A percentile compares a stretch with the other conserved stretches of the same genome.
Evolutionary conservation across 2,888 invertebrate species (phyloP).

Genomic region (Thecocarcelia acutangulata): DNA sequence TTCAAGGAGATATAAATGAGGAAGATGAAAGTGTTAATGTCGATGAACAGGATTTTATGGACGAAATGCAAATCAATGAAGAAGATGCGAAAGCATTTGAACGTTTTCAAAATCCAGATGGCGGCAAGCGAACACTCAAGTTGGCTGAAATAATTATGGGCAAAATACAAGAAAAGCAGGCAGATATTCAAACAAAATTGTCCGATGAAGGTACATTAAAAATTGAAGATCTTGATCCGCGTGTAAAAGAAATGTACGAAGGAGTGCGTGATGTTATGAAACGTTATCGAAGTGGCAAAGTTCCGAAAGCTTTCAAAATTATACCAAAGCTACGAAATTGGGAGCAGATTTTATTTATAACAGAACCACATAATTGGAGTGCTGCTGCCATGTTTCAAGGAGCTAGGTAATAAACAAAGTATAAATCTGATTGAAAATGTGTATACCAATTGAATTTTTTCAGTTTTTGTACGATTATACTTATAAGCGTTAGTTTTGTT

Average conservation of each 20-base stretch:
- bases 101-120: constrained; percentile 85
- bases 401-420: constrained; percentile 73
- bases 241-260: constrained; percentile 92
- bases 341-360: constrained; percentile 94
- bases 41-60: constrained; percentile 84
- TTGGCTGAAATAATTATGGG: constrained; percentile 95
- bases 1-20: constrained; percentile 71
- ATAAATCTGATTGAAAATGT: not conserved
- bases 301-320: constrained; percentile 99
- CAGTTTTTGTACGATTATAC: too few relatives aligned
- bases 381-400: constrained; percentile 97
- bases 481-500: too few relatives aligned
- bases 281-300: constrained; percentile 96
- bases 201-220: constrained; percentile 90
- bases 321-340: constrained; percentile 95
- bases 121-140: constrained; percentile 84
- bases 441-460: too few relatives aligned
- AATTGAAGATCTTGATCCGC: constrained; percentile 92
- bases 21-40: constrained; percentile 73
- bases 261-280: constrained; percentile 93
- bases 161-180: constrained; percentile 95
- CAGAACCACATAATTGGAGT: constrained; percentile 97
- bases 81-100: constrained; percentile 94
- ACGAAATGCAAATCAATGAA: constrained; percentile 89
- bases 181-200: constrained; percentile 92